Evolutionary conservation across 2,113 vertebrate genomes (phyloP).

Genomic region (Pachyramphus minor): DNA sequence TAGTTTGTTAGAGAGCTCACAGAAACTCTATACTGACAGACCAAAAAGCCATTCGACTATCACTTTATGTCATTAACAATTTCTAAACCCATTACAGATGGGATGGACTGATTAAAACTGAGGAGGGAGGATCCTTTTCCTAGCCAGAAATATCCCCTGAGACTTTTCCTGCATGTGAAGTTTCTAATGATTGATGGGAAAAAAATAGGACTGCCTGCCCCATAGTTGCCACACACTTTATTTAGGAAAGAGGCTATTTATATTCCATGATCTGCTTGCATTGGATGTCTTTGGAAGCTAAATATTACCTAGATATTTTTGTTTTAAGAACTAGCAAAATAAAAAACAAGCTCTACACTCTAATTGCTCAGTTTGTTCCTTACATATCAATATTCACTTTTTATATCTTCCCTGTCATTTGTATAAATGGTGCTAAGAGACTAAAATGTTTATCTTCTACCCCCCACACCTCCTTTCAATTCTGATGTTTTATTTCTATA

Average conservation of each 20-base stretch:
- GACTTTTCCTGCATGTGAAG: constrained; percentile 72
- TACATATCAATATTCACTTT: constrained; percentile 25
- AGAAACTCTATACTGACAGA: constrained; percentile 76
- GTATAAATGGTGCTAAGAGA: constrained; percentile 58
- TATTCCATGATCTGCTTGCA: constrained; percentile 57
- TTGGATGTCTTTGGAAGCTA: constrained; percentile 22
- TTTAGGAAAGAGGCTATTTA: constrained; percentile 67
- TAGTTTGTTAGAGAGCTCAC: constrained; percentile 74
- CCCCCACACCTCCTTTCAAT: constrained; percentile 48
- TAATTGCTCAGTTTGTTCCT: constrained; percentile 24
- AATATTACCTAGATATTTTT: constrained; percentile 37
- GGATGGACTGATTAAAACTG: constrained; percentile 78
- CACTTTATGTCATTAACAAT: constrained; percentile 85
- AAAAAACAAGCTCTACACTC: not conserved
- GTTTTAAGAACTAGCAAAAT: not conserved
- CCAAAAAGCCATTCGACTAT: constrained; percentile 77
- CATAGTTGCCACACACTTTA: constrained; percentile 61
- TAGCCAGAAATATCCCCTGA: constrained; percentile 79
- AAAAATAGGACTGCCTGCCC: constrained; percentile 66
- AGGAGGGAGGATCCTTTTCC: constrained; percentile 80
- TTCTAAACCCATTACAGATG: constrained; percentile 84
- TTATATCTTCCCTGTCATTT: constrained; percentile 58
- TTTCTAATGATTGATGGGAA: constrained; percentile 78
- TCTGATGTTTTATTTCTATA: constrained; percentile 78
- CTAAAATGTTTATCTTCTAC: constrained; percentile 75